Conservation (phyloP, 2,888 invertebrate species). For the Helobdella robusta region DNA sequence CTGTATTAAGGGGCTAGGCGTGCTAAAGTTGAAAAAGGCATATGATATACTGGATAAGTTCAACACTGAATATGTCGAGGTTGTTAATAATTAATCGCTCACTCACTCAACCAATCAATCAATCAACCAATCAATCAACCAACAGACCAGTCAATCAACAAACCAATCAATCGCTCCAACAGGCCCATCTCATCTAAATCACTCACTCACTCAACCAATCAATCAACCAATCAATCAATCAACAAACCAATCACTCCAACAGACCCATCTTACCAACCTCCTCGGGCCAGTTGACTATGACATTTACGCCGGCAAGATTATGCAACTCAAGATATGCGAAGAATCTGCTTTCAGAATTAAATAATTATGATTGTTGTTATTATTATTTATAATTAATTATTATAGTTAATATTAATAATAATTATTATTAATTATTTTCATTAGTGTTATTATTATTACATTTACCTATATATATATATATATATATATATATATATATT, state of each 20-base stretch:
- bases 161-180: not conserved
- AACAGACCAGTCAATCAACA: too few relatives aligned
- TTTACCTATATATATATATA: too few relatives aligned
- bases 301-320: conserved; percentile 49
- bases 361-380: not conserved
- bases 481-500: too few relatives aligned
- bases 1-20: conserved; percentile 46
- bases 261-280: conserved; percentile 44
- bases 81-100: conserved; percentile 31
- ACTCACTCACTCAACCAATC: not conserved
- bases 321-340: conserved; percentile 50
- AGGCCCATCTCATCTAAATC: not conserved
- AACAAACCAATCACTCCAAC: conserved; percentile 26
- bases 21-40: conserved; percentile 42
- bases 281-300: conserved; percentile 47
- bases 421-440: too few relatives aligned
- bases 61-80: conserved; percentile 48
- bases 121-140: too few relatives aligned
- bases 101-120: too few relatives aligned
- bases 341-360: conserved; percentile 36
- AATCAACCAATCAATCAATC: not conserved
- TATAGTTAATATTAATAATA: too few relatives aligned
- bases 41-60: conserved; percentile 46
- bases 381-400: too few relatives aligned
- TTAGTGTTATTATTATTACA: too few relatives aligned